Conservation (phyloP, 2,797 vertebrate species). For the Masticophis lateralis region DNA sequence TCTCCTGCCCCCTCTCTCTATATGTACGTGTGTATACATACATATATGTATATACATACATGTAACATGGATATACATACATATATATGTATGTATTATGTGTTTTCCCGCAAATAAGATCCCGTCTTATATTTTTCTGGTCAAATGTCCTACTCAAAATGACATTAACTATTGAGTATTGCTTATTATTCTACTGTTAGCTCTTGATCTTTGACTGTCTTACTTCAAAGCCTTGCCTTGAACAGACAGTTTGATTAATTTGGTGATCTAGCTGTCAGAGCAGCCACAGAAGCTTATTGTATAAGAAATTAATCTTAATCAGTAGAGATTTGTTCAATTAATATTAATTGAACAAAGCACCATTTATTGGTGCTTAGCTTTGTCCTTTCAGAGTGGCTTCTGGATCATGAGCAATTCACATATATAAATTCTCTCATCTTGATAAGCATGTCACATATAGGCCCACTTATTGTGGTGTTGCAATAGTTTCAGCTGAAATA, state of each 20-base stretch:
- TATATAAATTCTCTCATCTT: background rate
- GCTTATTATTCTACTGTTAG: conserved; percentile 1
- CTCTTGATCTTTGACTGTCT: background rate
- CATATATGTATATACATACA: no score
- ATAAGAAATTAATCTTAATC: background rate
- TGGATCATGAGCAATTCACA: background rate
- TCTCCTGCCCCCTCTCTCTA: no score
- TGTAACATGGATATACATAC: no score
- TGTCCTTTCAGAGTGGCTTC: background rate
- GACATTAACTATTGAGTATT: background rate
- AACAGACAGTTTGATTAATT: background rate
- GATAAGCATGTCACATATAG: background rate
- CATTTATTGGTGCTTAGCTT: background rate
- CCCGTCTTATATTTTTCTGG: background rate
- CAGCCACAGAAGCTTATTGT: background rate
- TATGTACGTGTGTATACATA: no score
- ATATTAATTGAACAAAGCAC: no score
- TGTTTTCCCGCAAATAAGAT: no score
- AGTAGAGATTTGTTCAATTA: background rate
- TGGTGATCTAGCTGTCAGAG: background rate
- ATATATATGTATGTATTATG: no score
- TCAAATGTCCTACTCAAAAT: background rate
- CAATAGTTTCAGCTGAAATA: background rate
- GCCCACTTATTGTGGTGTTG: background rate
- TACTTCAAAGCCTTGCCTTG: background rate